Evolutionary conservation across 2,113 vertebrate species (phyloP), one percentile per base, ranked within the genome.

Genomic region (Mionectes macconnelli): DNA sequence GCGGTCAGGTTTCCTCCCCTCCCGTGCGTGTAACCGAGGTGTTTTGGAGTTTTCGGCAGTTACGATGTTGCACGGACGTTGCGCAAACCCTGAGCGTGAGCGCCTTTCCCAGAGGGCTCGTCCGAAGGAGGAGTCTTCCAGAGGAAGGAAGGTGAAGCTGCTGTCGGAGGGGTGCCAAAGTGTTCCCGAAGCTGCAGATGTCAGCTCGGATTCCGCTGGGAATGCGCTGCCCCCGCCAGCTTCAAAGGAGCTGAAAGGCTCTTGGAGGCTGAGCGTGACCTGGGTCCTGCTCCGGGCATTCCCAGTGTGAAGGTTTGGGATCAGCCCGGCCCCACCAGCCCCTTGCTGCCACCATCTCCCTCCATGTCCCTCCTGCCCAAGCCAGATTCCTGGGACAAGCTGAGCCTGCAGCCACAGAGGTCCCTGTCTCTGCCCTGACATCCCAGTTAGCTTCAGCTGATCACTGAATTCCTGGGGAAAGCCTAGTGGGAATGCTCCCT

Each of bases 71-170:
- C 35, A 37, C 35, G 16, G 39, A 27, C 14, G 74, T 59, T 10
- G 47, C 86, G 13, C 59, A 19, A 55, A 17, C n/a, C 77, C 76
- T 1, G 50, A 64, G 28, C 1, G 1, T 2, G 10, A 35, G 40
- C 3, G 77, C 62, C 30, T 78, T 55, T 84, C 73, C 70, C 50
- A 14, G 57, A 81, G 64, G 45, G 27, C 37, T 84, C 2, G 1
- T 88, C 59, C 16, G 14, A 31, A 80, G 91, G 89, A 84, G 63
- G 68, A 35, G 83, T 18, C 2, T 87, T 77, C 6, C 79, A 86
- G 89, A 50, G 92, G 79, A 73, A 92, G 88, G 94, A 66, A 88
- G 83, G 73, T 28, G 72, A 63, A 81, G 28, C 14, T 42, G 83
- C 50, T 55, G 0, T n/a, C 2, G 1, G 70, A 53, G 78, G 63